Evolutionary conservation across 1,140 invertebrate genomes (phyloP).

Genomic region (Dinothrombium tinctorium): DNA sequence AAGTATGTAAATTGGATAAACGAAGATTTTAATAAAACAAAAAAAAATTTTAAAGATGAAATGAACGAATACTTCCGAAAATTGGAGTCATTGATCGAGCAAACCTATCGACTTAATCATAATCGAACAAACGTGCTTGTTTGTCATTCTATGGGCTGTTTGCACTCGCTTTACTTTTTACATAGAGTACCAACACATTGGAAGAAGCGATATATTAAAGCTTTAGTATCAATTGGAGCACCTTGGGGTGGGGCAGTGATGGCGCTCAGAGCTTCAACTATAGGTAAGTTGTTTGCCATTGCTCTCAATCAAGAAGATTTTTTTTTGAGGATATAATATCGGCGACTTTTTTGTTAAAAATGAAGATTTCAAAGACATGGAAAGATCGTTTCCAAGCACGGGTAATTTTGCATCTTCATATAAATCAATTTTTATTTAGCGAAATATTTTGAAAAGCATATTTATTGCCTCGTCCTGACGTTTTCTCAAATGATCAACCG

Average conservation of each 20-base stretch:
- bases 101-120: slow-evolving; percentile 51
- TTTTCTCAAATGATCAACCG: slow-evolving; percentile 61
- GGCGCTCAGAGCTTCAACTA: slow-evolving; percentile 72
- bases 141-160: slow-evolving; percentile 83
- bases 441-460: too few species aligned
- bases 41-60: not conserved
- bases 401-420: slow-evolving; percentile 72
- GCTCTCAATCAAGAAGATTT: too few species aligned
- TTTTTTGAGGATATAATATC: slow-evolving; percentile 63
- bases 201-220: slow-evolving; percentile 71
- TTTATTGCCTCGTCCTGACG: slow-evolving; percentile 58
- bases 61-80: slow-evolving; percentile 16
- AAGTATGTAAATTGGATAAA: slow-evolving; percentile 20
- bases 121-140: slow-evolving; percentile 52
- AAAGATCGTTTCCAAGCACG: slow-evolving; percentile 67
- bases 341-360: not conserved
- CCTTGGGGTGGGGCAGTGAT: slow-evolving; percentile 86
- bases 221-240: slow-evolving; percentile 60
- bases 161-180: slow-evolving; percentile 61
- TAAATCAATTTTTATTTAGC: too few species aligned
- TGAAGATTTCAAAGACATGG: slow-evolving; percentile 34
- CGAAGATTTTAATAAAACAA: not conserved
- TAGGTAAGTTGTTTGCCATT: slow-evolving; percentile 77
- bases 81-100: slow-evolving; percentile 54
- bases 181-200: slow-evolving; percentile 47